Percentiles rank a stretch among this genome's conserved stretches.
Conservation (phyloP, 2,797 vertebrate genomes). For the Enteromius radiatus region DNA sequence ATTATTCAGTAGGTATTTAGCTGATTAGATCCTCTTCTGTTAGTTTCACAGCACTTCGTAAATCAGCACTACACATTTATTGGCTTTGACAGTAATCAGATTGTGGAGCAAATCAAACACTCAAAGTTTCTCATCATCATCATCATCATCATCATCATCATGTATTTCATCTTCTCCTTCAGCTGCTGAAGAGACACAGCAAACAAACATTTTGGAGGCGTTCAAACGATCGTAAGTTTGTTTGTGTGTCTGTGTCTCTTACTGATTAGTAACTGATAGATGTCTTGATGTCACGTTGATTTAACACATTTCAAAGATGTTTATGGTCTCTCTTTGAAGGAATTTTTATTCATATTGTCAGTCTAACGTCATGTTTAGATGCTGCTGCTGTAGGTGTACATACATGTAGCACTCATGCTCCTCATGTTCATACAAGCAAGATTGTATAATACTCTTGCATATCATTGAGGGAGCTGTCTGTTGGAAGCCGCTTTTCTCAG, state of each 20-base stretch:
- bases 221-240: constrained; percentile 84
- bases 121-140: constrained; percentile 2
- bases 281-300: background rate
- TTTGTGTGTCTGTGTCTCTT: constrained; percentile 25
- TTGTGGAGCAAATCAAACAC: constrained; percentile 27
- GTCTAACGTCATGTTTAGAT: background rate
- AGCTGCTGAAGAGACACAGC: constrained; percentile 73
- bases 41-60: constrained; percentile 18
- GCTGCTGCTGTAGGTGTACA: background rate
- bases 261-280: constrained; percentile 3
- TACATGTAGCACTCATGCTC: background rate
- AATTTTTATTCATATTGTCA: constrained; percentile 10
- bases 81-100: constrained; percentile 29
- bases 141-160: constrained; percentile 14
- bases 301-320: background rate
- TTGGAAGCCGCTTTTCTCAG: background rate
- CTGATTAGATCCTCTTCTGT: constrained; percentile 36
- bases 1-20: constrained; percentile 34
- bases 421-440: background rate
- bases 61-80: constrained; percentile 30
- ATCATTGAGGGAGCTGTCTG: background rate
- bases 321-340: background rate
- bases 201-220: constrained; percentile 81
- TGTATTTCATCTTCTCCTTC: constrained; percentile 56
- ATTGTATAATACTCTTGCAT: background rate